phyloP scores from a whole-genome alignment of 1,140 invertebrate species.

The Polypedilum vanderplanki region DNA sequence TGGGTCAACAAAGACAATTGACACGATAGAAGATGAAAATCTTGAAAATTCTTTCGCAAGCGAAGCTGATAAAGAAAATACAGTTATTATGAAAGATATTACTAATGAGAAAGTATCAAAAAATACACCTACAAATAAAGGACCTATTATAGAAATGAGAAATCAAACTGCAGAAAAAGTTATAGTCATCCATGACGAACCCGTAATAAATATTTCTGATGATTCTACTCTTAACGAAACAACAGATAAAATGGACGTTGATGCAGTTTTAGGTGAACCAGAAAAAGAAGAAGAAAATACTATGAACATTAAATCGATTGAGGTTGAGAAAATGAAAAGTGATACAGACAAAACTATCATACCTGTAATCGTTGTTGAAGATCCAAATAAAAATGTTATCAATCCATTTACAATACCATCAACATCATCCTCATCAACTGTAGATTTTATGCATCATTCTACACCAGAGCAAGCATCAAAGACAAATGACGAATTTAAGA shows the following conservation, averaged over 20 bases:
- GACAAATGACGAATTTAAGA: not conserved
- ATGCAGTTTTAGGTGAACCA: not conserved
- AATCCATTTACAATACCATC: not conserved
- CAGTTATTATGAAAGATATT: slow-evolving; percentile 3
- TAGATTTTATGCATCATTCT: not conserved
- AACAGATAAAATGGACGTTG: not conserved
- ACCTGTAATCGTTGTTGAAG: not conserved
- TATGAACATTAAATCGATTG: no score
- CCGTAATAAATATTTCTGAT: not conserved
- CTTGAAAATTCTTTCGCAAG: not conserved
- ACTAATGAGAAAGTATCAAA: not conserved
- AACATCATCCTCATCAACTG: not conserved
- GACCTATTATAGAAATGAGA: not conserved
- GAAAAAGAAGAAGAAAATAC: not conserved
- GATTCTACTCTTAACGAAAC: not conserved
- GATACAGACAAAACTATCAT: not conserved
- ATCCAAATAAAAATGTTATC: not conserved
- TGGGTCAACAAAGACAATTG: not conserved
- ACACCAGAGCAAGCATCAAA: not conserved
- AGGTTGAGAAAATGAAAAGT: not conserved
- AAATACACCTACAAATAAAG: not conserved
- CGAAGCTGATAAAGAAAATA: slow-evolving; percentile 26
- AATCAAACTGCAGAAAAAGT: not conserved
- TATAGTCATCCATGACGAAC: no score
- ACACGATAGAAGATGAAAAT: not conserved